Evolutionary conservation across 2,888 invertebrate genomes (phyloP), one percentile per base, ranked within the genome.

Genomic region (Periphyllus acericola): DNA sequence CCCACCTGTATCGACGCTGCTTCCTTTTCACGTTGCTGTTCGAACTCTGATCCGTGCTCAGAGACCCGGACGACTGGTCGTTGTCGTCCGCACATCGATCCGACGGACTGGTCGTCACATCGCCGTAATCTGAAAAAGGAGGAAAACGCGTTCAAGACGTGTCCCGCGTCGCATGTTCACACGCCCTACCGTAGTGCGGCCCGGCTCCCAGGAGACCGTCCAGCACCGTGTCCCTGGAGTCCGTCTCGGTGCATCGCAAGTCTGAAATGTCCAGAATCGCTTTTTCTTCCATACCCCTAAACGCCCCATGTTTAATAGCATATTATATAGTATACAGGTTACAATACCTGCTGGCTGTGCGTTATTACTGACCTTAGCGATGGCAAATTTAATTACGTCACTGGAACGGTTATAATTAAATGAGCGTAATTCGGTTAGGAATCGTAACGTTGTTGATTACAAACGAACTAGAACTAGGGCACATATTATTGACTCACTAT

Each of bases 1-100:
- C 88, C 90, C 91, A 93, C 94, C 94, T 93, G 91, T 94, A 94
- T 91, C 94, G 91, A 89, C 94, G 91, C 91, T 94, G 94, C 91
- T 94, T 94, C 90, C 94, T 91, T 91, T 93, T 93, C 90, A 93
- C 90, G 21, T 83, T 83, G 72, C 46, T 72, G 19, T 60, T 74
- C 0, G 72, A 40, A 74, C 60, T 87, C 46, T 80, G 86, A n/a
- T 87, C 86, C 9, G 86, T 74, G 60, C 80, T 87, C 19, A 87
- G 40, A 17, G 86, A 87, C 36, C 74, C 86, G 8, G 86, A 87
- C 32, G 80, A 87, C 60, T 81, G 86, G 11, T 87, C 86, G 60
- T 87, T 87, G 32, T 87, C 86, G 40, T 87, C 86, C 21, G 60
- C 60, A 19, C 86, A 87, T 55, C 74, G 72, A 32, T 80, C 72